Conservation (phyloP, 2,113 vertebrate species). For the Clarias batrachus region DNA sequence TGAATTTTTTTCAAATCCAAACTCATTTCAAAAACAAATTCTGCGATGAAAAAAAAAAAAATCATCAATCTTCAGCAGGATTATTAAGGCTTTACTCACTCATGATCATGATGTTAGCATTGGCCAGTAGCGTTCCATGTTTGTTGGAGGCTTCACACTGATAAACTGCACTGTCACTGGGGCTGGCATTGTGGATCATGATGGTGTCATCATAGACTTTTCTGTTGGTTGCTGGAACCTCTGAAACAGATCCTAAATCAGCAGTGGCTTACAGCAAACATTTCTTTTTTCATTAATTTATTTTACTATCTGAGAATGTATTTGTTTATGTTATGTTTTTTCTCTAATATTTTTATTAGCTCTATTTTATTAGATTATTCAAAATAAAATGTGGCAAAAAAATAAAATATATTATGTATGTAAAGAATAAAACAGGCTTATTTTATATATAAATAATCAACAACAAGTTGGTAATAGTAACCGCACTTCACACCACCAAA, state of each 20-base stretch:
- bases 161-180: slow-evolving; percentile 85
- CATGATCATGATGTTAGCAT: slow-evolving; percentile 86
- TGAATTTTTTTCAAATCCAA: not conserved
- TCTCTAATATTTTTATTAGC: not conserved
- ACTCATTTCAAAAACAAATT: not conserved
- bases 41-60: not conserved
- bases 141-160: slow-evolving; percentile 90
- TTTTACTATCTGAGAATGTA: not conserved
- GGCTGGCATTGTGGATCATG: slow-evolving; percentile 77
- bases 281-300: not conserved
- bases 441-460: not conserved
- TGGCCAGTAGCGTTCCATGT: slow-evolving; percentile 86
- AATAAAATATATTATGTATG: not conserved
- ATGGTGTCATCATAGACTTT: slow-evolving; percentile 70
- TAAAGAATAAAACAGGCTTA: not conserved
- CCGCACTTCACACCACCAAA: not conserved
- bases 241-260: slow-evolving; percentile 56
- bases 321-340: not conserved
- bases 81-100: slow-evolving; percentile 71
- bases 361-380: too few relatives aligned
- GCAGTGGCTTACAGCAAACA: not conserved
- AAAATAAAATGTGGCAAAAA: not conserved
- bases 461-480: not conserved
- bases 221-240: slow-evolving; percentile 63
- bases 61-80: not conserved